Percentiles rank a stretch among this genome's conserved stretches.
Conservation (phyloP, 1,140 invertebrate species). For the Amphibalanus amphitrite region DNA sequence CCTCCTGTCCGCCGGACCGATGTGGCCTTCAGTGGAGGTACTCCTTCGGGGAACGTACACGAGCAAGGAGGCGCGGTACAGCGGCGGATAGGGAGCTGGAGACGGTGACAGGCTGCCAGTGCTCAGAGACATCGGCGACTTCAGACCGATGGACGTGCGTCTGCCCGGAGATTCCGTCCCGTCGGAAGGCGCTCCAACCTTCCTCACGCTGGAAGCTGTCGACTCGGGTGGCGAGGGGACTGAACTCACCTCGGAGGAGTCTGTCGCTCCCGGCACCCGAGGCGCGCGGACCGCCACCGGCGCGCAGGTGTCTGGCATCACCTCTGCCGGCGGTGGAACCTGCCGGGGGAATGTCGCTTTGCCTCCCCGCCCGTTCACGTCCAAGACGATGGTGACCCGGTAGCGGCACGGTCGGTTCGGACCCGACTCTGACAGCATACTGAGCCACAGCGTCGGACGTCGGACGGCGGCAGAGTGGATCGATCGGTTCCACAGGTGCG, state of each 20-base stretch:
- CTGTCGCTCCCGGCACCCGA: not conserved
- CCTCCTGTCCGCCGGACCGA: not conserved
- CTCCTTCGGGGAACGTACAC: not conserved
- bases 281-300: too few relatives aligned
- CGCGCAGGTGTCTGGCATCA: not conserved
- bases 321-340: too few relatives aligned
- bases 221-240: not conserved
- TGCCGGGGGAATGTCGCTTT: too few relatives aligned
- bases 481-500: too few relatives aligned
- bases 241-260: not conserved
- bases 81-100: too few relatives aligned
- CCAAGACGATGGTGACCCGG: not conserved
- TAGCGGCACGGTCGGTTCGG: not conserved
- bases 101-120: not conserved
- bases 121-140: not conserved
- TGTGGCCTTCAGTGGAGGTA: not conserved
- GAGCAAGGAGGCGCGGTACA: not conserved
- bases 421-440: too few relatives aligned
- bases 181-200: too few relatives aligned
- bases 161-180: too few relatives aligned
- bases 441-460: not conserved
- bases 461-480: too few relatives aligned
- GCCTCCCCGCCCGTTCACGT: not conserved
- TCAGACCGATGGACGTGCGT: too few relatives aligned
- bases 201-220: too few relatives aligned